Evolutionary conservation across 2,888 invertebrate species (phyloP), one percentile per base, ranked within the genome.

Genomic region (Eupithecia insigniata): DNA sequence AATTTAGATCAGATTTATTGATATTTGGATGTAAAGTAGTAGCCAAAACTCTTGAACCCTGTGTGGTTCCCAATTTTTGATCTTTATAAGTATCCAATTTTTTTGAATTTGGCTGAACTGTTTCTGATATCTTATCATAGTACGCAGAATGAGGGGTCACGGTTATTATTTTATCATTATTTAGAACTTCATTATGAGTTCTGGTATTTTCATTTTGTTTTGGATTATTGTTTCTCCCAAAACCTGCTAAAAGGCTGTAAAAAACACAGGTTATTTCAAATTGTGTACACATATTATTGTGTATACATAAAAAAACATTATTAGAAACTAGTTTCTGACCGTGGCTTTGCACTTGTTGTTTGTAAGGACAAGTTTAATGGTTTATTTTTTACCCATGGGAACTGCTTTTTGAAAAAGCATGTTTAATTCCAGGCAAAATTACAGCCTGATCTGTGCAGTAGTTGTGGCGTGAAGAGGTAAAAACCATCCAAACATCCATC

Each of bases 81-180:
- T 39, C n/a, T 8, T 32, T 26, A 32, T 62, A 7, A 32, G n/a
- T 39, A 36, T 6, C 58, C 64, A 55, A 70, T 26, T 61, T 32
- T 46, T 43, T 65, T 51, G 65, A 51, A 69, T 51, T 69, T 43
- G 46, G 46, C 46, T 34, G 30, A 14, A 26, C 22, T 8, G 46
- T 46, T 66, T n/a, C n/a, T 39, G 61, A 51, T 32, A 30, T 26
- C 39, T 66, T 69, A n/a, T 36, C 22, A 58, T 66, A 69, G n/a
- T 61, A 66, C 61, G n/a, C 30, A 64, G 66, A 3, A 22, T 64
- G 61, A 12, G 71, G 71, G 26, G 74, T 74, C 1, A 74, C 71
- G 8, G 71, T 67, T 67, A 60, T 62, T 7, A 74, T 58, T 67
- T 69, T 74, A n/a, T 69, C 32, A 28, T 55, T 71, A 36, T 64